Evolutionary conservation across 2,888 invertebrate genomes (phyloP), one percentile per base, ranked within the genome.

Genomic region (Rhimphoctona megacephalus): DNA sequence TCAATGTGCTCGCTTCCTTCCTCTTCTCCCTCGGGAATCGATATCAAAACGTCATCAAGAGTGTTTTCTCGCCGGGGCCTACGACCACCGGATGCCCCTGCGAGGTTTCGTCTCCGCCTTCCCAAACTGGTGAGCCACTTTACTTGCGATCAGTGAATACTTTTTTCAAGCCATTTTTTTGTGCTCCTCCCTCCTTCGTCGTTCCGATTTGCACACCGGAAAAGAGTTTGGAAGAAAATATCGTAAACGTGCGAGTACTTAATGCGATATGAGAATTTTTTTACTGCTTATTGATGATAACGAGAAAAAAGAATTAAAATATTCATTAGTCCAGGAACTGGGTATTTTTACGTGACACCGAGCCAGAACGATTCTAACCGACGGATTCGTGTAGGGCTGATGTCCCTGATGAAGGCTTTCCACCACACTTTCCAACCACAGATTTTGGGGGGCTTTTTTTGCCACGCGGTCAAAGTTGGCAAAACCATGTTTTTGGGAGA

Each of bases 21-120:
- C 49, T 72, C 52, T 72, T 43, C 64, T 39, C 36, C 30, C 54
- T 36, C 17, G 33, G 36, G 57, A 77, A 52, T 72, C 77, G 30
- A 85, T 77, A 76, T 66, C 22, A 66, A 54, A 74, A 74, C 90
- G 86, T 90, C 87, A 74, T 74, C 74, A 74, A 61, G 43, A 11
- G 43, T 61, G 57, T 61, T 43, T 30, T 70, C 89, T 80, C 89
- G 88, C 87, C 90, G 88, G 84, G 88, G 87, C 85, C 87, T 87
- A 83, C 84, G 81, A 76, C 80, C 78, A 79, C 54, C 66, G 66
- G 86, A 88, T 87, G 84, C 85, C 86, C 85, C 64, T 22, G 82
- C 88, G 69, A 74, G 52, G 74, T 74, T 76, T 64, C 67, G 14
- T 39, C 54, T 36, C 22, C 73, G n/a, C 11, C 54, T 73, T n/a